phyloP scores from a whole-genome alignment of 2,888 invertebrate species.

The Drosophila niveifrons region DNA sequence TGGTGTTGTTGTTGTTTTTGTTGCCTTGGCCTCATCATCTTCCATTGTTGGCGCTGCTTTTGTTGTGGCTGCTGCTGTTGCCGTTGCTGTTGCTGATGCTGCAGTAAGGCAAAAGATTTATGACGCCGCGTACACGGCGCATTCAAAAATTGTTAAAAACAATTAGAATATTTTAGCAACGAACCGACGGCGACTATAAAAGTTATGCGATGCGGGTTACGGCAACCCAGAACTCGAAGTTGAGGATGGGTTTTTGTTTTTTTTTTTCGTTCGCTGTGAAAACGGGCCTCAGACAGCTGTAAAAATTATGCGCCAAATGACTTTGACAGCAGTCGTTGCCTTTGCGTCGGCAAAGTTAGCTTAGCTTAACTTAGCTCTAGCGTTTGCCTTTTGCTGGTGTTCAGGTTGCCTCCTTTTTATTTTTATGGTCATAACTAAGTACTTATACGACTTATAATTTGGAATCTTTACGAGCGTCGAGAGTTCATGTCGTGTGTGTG shows the following conservation, averaged over 20 bases:
- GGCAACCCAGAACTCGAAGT: slow-evolving; percentile 8
- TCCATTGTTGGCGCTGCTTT: slow-evolving; percentile 45
- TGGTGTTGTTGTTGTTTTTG: slow-evolving; percentile 34
- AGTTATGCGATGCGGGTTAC: slow-evolving; percentile 71
- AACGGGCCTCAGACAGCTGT: slow-evolving; percentile 59
- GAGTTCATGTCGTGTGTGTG: slow-evolving; percentile 14
- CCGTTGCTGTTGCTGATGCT: slow-evolving; percentile 54
- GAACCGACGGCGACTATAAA: slow-evolving; percentile 74
- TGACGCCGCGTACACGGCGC: slow-evolving; percentile 71
- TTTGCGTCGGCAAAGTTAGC: slow-evolving; percentile 37
- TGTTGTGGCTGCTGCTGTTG: slow-evolving; percentile 27
- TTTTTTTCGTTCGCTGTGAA: too few species aligned
- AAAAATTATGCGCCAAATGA: slow-evolving; percentile 79
- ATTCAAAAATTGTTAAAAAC: slow-evolving; percentile 81
- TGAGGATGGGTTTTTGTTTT: background rate
- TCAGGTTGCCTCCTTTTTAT: slow-evolving; percentile 23
- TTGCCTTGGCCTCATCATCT: slow-evolving; percentile 63
- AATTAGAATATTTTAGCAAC: slow-evolving; percentile 80
- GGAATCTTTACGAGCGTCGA: slow-evolving; percentile 66
- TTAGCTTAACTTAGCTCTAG: slow-evolving; percentile 14
- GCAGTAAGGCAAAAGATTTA: slow-evolving; percentile 71
- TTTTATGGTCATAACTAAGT: slow-evolving; percentile 79
- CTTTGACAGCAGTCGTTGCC: slow-evolving; percentile 76
- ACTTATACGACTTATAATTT: slow-evolving; percentile 77
- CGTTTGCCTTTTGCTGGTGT: slow-evolving; percentile 17